Evolutionary conservation across 2,113 vertebrate genomes (phyloP).

Genomic region (Upupa epops): DNA sequence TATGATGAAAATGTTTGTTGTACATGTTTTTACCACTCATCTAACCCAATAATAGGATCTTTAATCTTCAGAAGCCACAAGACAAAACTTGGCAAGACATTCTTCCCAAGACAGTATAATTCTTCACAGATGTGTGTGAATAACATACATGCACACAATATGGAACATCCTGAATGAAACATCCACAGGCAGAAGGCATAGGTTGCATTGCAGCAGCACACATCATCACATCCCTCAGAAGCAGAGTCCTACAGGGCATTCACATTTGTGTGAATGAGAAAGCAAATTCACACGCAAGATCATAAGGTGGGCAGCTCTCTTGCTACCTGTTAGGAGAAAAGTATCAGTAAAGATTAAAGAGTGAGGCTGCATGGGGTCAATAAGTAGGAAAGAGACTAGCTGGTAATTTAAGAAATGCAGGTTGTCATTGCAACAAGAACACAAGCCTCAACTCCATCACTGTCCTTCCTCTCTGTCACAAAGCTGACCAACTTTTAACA

Average conservation of each 20-base stretch:
- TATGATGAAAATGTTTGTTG: not conserved
- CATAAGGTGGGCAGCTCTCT: not conserved
- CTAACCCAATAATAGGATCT: not conserved
- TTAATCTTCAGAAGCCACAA: slow-evolving; percentile 14
- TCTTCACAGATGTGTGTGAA: not conserved
- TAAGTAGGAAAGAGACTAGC: not conserved
- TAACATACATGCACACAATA: not conserved
- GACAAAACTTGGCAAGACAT: not conserved
- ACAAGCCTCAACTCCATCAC: not conserved
- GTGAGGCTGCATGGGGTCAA: not conserved
- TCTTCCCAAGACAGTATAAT: not conserved
- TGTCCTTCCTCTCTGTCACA: not conserved
- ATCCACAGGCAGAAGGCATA: not conserved
- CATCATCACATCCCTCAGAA: not conserved
- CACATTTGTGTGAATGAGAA: too few species aligned
- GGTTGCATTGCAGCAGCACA: not conserved
- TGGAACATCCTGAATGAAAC: not conserved
- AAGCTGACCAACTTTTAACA: not conserved
- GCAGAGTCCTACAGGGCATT: not conserved
- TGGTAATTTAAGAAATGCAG: not conserved
- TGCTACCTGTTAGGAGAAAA: not conserved
- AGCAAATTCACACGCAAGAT: too few species aligned
- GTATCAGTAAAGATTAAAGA: not conserved
- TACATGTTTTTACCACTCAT: not conserved
- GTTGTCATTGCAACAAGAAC: not conserved